Percentiles rank a stretch among this genome's conserved stretches.
phyloP scores from a whole-genome alignment of 2,888 invertebrate species.

The Rhorus exstirpatorius region DNA sequence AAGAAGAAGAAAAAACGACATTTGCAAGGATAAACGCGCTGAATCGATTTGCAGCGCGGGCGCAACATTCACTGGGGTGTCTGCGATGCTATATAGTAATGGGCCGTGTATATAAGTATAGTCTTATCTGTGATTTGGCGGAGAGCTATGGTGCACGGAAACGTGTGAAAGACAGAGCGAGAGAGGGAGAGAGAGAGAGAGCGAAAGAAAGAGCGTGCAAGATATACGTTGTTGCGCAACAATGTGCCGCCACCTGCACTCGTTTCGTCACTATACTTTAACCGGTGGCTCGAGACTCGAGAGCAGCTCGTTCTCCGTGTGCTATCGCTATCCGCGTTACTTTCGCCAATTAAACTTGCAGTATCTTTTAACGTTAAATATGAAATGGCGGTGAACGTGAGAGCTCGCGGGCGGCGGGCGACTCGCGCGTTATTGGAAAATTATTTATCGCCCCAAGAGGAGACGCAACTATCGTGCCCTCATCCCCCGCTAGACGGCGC shows the following conservation, averaged over 20 bases:
- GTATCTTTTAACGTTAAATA: constrained; percentile 77
- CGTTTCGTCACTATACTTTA: constrained; percentile 79
- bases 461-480: constrained; percentile 1
- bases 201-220: constrained; percentile 62
- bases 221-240: constrained; percentile 75
- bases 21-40: constrained; percentile 55
- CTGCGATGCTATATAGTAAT: constrained; percentile 46
- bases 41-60: constrained; percentile 62
- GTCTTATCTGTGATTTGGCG: constrained; percentile 3
- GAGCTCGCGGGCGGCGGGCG: constrained; percentile 20
- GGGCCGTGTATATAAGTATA: not conserved
- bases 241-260: constrained; percentile 81
- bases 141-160: constrained; percentile 31
- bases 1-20: not conserved
- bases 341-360: constrained; percentile 81
- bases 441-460: constrained; percentile 53
- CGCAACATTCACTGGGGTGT: constrained; percentile 73
- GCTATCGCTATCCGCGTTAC: constrained; percentile 74
- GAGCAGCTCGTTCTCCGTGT: constrained; percentile 63
- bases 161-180: no score
- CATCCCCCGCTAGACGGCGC: not conserved
- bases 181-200: no score
- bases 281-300: constrained; percentile 72
- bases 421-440: constrained; percentile 58
- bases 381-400: constrained; percentile 72